Base-by-base conservation (phyloP, 2,113 vertebrate species). In the Percina caprodes region DNA sequence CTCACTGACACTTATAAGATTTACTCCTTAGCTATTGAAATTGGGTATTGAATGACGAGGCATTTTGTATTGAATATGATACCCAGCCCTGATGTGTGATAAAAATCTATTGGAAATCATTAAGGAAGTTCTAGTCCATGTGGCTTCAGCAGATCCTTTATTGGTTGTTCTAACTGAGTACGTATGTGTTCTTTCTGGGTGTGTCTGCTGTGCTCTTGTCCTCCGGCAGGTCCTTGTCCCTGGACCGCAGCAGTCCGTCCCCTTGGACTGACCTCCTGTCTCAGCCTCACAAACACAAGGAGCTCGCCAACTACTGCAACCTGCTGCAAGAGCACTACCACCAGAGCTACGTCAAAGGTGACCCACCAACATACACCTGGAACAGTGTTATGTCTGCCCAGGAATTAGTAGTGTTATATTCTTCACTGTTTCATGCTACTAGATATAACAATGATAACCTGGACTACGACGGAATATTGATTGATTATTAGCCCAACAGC, bases 281-380 rank as follows among this genome's bases (percentile, higher is more conserved):
- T 39, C 94, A 94, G 52, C 92, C 93, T n/a, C 93, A 95, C 89
- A 97, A 97, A 81, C 94, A 97, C 85, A 99, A 99, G 83, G 98
- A 99, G 63, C 88, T 98, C 75, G 94, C 96, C 66, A 96, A 94
- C 82, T 98, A 97, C 77, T 99, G 98, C 91, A 96, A 94, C 0
- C 93, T 99, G 71, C 94, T 99, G 42, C 98, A 99, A 87, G 98
- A 99, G 71, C 96, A 99, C 39, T 98, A 97, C 60, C 97, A 98
- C 85, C 98, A 98, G 87, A 97, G 98, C 94, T 99, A 97, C 0
- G 98, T 99, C 82, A 92, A 61, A 87, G 92, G 92, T 93, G 35
- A 87, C 6, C 51, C 18, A 69, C 56, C 30, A 60, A 7, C 33
- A 66, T 2, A 6, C 66, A 46, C 69, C 13, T 16, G 45, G 18